A percentile compares a stretch with the other conserved stretches of the same genome.
Conservation (phyloP, 1,140 invertebrate genomes). For the Aleiodes sp. region DNA sequence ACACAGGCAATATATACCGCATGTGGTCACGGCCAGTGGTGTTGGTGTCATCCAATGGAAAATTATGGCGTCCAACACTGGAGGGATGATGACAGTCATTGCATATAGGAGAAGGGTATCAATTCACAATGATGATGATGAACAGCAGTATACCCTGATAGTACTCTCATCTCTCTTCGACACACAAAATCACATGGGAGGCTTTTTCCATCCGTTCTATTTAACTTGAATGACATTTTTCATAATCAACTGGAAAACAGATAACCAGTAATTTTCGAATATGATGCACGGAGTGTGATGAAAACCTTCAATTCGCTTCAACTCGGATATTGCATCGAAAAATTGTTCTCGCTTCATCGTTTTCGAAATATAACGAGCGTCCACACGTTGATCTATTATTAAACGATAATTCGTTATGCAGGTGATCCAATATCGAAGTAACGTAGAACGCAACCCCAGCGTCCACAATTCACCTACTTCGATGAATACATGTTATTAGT, state of each 20-base stretch:
- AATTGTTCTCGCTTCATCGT: not conserved
- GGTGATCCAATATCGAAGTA: conserved; percentile 12
- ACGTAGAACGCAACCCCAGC: conserved; percentile 6
- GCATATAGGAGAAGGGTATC: not conserved
- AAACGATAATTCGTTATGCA: conserved; percentile 23
- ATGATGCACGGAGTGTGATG: conserved; percentile 2
- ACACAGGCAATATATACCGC: not conserved
- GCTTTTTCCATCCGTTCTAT: conserved; percentile 13
- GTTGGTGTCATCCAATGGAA: conserved; percentile 23
- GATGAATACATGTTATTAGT: conserved; percentile 1
- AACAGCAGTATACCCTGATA: not conserved
- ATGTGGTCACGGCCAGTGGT: not conserved
- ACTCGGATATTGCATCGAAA: not conserved
- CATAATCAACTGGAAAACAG: not conserved
- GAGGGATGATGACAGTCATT: conserved; percentile 30
- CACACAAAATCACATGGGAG: not conserved
- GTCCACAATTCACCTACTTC: too few species aligned
- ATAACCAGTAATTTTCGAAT: conserved; percentile 19
- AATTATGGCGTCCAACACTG: conserved; percentile 17
- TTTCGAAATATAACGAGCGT: conserved; percentile 7
- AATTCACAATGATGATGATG: conserved; percentile 26
- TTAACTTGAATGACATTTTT: conserved; percentile 23
- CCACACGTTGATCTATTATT: conserved; percentile 15
- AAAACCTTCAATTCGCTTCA: not conserved
- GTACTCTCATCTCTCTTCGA: not conserved